phyloP scores from a whole-genome alignment of 2,888 invertebrate genomes.

The Tubiluchus corallicola region DNA sequence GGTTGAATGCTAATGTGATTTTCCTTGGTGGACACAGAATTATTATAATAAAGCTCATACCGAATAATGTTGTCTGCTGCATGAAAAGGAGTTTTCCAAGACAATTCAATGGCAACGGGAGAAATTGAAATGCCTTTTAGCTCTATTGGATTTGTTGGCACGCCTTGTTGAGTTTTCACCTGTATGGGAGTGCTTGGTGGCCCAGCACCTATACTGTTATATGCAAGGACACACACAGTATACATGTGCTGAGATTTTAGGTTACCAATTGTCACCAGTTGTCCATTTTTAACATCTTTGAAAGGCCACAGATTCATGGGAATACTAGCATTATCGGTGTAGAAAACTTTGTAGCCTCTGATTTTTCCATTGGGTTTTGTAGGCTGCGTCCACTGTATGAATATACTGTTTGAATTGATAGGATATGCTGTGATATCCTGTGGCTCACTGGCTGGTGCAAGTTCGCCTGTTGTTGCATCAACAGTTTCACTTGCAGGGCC shows the following conservation, averaged over 20 bases:
- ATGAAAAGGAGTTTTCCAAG: constrained; percentile 80
- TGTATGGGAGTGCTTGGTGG: constrained; percentile 90
- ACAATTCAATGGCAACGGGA: constrained; percentile 71
- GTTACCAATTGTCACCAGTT: constrained; percentile 76
- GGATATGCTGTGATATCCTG: constrained; percentile 82
- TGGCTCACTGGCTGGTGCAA: constrained; percentile 89
- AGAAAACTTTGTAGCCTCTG: constrained; percentile 94
- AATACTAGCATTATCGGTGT: constrained; percentile 69
- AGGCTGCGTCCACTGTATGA: constrained; percentile 95
- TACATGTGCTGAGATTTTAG: constrained; percentile 78
- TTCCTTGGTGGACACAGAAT: constrained; percentile 22
- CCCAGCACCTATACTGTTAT: constrained; percentile 82
- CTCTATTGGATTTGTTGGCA: constrained; percentile 85
- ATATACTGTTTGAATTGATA: constrained; percentile 82
- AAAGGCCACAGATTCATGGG: constrained; percentile 77
- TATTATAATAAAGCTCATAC: constrained; percentile 89
- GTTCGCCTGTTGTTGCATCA: constrained; percentile 85
- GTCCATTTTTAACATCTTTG: constrained; percentile 79
- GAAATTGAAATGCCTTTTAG: constrained; percentile 66
- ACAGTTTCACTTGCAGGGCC: constrained; percentile 72
- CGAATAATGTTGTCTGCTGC: constrained; percentile 80
- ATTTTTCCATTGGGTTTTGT: constrained; percentile 94
- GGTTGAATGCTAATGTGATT: background rate
- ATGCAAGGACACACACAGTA: constrained; percentile 54
- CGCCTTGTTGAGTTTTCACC: constrained; percentile 89